These are phyloP conservation scores for Protosalanx chinensis DNA, from an alignment of 2,797 vertebrate species.

Conservation along the genomic window DNA sequence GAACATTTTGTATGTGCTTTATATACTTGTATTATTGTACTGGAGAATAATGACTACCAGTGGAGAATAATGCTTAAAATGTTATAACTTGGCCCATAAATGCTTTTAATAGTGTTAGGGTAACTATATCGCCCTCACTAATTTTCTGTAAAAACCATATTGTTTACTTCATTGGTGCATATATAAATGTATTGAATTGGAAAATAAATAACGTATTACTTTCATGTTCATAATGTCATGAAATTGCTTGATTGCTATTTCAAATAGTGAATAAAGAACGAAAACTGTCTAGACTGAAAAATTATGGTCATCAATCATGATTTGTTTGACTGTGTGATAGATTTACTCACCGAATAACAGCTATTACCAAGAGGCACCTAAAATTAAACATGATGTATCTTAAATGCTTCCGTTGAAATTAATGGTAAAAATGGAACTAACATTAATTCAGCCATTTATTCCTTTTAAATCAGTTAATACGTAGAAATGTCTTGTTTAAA, in stretches of 20 bases:
- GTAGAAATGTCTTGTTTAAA: neutral
- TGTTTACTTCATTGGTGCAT: neutral
- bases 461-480: neutral
- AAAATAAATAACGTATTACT: neutral
- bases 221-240: too few relatives aligned
- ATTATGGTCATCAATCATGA: too few relatives aligned
- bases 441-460: neutral
- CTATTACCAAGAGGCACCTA: too few relatives aligned
- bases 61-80: neutral
- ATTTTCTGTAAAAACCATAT: neutral
- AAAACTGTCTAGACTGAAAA: too few relatives aligned
- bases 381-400: too few relatives aligned
- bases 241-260: too few relatives aligned
- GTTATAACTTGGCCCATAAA: neutral
- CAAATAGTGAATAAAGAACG: too few relatives aligned
- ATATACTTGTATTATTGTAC: neutral
- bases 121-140: neutral
- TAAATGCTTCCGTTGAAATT: too few relatives aligned
- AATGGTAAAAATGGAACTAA: too few relatives aligned
- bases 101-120: slow-evolving; percentile 4
- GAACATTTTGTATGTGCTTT: neutral
- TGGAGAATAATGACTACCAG: neutral
- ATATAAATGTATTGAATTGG: neutral
- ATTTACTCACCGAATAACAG: too few relatives aligned
- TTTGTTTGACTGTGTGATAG: too few relatives aligned